Conservation (phyloP, 35 echinoderm and acorn worm species). For the Ophioderma brevispina region DNA sequence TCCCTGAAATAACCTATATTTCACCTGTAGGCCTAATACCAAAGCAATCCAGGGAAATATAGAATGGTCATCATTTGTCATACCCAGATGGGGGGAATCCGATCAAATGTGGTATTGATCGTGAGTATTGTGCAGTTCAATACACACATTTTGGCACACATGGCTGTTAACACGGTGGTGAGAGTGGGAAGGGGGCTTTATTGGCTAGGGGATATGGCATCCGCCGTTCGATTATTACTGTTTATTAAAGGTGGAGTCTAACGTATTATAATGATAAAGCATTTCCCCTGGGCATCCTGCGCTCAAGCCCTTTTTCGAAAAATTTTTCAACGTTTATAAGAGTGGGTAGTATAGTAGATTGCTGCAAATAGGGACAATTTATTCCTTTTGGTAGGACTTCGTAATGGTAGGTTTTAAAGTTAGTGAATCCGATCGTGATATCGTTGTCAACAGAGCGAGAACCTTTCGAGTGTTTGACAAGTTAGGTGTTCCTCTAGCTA, state of each 20-base stretch:
- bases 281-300: neutral
- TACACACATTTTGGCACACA: conserved; percentile 34
- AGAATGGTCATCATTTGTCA: conserved; percentile 36
- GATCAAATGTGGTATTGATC: conserved; percentile 31
- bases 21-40: conserved; percentile 41
- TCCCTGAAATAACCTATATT: neutral
- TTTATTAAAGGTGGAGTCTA: conserved; percentile 1
- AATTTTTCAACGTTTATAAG: neutral
- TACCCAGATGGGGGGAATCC: neutral
- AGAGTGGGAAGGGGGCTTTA: neutral
- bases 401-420: neutral
- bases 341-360: neutral
- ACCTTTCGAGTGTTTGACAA: neutral
- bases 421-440: neutral
- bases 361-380: neutral
- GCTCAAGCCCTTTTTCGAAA: neutral
- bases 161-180: neutral
- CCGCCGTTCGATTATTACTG: conserved; percentile 24
- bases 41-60: conserved; percentile 16
- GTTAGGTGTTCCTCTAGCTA: conserved; percentile 3
- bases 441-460: neutral
- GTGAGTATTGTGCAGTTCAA: neutral
- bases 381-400: conserved; percentile 29
- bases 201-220: conserved; percentile 47
- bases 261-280: conserved; percentile 15